Conservation (phyloP, 2,888 invertebrate genomes). For the Drosophila quasianomalipes region DNA sequence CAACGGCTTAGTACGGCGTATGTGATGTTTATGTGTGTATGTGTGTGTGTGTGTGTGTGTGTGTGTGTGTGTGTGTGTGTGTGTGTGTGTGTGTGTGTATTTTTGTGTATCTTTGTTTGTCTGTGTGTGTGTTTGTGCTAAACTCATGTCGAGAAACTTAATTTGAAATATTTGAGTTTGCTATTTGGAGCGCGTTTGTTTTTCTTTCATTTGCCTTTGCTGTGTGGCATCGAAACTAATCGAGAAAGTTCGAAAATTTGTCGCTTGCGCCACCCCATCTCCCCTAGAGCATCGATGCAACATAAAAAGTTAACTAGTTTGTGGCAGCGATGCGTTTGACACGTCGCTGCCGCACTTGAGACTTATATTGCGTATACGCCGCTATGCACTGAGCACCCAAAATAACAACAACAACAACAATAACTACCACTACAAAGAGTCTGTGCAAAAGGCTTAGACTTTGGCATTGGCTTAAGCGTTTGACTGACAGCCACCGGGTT, state of each 20-base stretch:
- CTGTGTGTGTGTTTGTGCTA: slow-evolving; percentile 51
- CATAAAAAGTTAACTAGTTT: slow-evolving; percentile 66
- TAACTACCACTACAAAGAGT: not conserved
- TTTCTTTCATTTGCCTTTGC: slow-evolving; percentile 62
- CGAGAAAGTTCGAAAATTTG: slow-evolving; percentile 81
- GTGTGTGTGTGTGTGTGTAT: slow-evolving; percentile 22
- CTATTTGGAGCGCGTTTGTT: slow-evolving; percentile 71
- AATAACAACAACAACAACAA: slow-evolving; percentile 17
- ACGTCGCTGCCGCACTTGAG: slow-evolving; percentile 41
- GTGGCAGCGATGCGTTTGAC: slow-evolving; percentile 53
- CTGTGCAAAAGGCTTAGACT: slow-evolving; percentile 37
- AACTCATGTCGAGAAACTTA: slow-evolving; percentile 80
- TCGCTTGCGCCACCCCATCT: slow-evolving; percentile 18
- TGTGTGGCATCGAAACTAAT: slow-evolving; percentile 73
- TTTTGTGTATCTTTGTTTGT: slow-evolving; percentile 8
- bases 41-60: slow-evolving; percentile 18
- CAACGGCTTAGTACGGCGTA: slow-evolving; percentile 58
- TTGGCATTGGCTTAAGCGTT: slow-evolving; percentile 44
- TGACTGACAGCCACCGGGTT: slow-evolving; percentile 43
- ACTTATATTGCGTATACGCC: slow-evolving; percentile 67
- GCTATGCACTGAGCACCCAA: slow-evolving; percentile 37
- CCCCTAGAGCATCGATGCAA: slow-evolving; percentile 58
- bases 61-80: slow-evolving; percentile 21
- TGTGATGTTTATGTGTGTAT: slow-evolving; percentile 32
- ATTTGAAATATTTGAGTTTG: slow-evolving; percentile 81